Conservation (phyloP, 2,113 vertebrate species). For the Cavia porcellus region DNA sequence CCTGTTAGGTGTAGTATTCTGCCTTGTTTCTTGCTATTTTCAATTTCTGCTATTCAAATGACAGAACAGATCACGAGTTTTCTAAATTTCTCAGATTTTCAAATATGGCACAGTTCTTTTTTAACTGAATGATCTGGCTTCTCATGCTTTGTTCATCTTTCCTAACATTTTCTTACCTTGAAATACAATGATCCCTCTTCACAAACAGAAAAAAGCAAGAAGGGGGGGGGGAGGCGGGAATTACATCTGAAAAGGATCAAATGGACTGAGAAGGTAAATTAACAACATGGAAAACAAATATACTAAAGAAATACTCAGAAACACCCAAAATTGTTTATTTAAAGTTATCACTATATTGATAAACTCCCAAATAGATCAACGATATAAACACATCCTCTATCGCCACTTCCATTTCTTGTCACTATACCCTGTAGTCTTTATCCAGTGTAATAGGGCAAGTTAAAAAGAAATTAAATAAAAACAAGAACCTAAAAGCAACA, state of each 20-base stretch:
- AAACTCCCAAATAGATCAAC: neutral
- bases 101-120: neutral
- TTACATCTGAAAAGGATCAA: neutral
- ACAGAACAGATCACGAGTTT: neutral
- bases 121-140: neutral
- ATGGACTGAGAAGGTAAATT: neutral
- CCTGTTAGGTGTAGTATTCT: neutral
- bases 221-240: neutral
- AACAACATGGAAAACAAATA: neutral
- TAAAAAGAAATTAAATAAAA: neutral
- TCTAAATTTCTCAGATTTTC: constrained; percentile 5
- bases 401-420: neutral
- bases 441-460: neutral
- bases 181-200: neutral
- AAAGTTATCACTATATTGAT: neutral
- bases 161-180: neutral
- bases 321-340: neutral
- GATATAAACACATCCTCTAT: neutral
- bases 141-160: neutral
- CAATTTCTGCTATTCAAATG: neutral
- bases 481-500: neutral
- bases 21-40: neutral
- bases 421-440: neutral
- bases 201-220: neutral
- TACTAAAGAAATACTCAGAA: neutral